These are phyloP conservation scores for Catonia carolina DNA, from an alignment of 2,888 invertebrate species.

Conservation along the genomic window DNA sequence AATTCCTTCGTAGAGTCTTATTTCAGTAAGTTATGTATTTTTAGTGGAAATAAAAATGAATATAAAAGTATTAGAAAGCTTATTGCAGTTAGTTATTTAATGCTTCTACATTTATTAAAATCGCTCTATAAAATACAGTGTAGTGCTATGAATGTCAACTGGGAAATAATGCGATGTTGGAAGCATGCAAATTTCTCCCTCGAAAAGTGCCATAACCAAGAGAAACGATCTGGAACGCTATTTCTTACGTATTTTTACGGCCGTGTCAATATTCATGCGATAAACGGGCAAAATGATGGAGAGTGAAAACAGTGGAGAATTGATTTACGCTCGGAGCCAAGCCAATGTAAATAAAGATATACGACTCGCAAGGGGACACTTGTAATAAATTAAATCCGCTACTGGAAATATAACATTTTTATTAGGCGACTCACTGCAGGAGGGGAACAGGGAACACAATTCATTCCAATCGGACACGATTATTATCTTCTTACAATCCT, in stretches of 20 bases:
- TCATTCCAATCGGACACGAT: conserved; percentile 23
- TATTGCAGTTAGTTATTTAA: too few relatives aligned
- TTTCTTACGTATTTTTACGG: conserved; percentile 7
- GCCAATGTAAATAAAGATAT: conserved; percentile 18
- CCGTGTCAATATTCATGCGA: conserved; percentile 9
- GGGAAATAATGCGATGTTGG: too few relatives aligned
- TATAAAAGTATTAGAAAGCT: too few relatives aligned
- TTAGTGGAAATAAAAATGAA: too few relatives aligned
- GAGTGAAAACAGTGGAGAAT: conserved; percentile 6
- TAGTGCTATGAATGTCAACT: too few relatives aligned
- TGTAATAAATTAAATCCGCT: conserved; percentile 23
- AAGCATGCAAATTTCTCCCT: too few relatives aligned
- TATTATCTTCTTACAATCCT: conserved; percentile 21
- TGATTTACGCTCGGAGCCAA: conserved; percentile 5
- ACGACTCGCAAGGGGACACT: conserved; percentile 13
- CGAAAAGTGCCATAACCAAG: too few relatives aligned
- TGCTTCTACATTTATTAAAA: too few relatives aligned
- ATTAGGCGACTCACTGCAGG: conserved; percentile 19
- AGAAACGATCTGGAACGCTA: too few relatives aligned
- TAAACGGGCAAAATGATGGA: conserved; percentile 4
- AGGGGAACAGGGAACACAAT: conserved; percentile 17
- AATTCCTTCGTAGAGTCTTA: too few relatives aligned
- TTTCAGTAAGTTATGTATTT: too few relatives aligned
- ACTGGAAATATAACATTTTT: conserved; percentile 23
- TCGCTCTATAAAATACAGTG: too few relatives aligned